phyloP scores from a whole-genome alignment of 2,888 invertebrate species.

The Dynastes grantii region DNA sequence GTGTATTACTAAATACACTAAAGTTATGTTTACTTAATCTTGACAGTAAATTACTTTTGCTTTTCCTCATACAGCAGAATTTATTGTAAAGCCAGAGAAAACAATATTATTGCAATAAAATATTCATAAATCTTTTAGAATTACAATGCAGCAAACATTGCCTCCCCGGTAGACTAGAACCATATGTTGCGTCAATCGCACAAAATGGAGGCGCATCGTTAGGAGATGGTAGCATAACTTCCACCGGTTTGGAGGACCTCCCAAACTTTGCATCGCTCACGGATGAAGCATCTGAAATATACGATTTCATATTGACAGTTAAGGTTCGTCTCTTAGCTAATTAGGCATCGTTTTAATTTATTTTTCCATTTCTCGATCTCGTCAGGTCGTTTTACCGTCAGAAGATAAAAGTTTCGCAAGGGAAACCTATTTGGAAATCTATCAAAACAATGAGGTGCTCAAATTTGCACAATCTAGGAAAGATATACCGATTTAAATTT shows the following conservation, averaged over 20 bases:
- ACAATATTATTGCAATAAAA: no score
- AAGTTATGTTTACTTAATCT: no score
- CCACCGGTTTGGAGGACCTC: background rate
- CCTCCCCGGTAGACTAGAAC: slow-evolving; percentile 45
- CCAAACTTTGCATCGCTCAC: slow-evolving; percentile 11
- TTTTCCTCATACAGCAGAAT: background rate
- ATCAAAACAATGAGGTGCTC: slow-evolving; percentile 38
- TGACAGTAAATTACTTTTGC: background rate
- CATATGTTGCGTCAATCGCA: slow-evolving; percentile 37
- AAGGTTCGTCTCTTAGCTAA: slow-evolving; percentile 24
- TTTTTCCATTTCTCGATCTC: background rate
- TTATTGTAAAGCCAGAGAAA: no score
- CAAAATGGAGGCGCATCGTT: background rate
- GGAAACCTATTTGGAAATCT: slow-evolving; percentile 47
- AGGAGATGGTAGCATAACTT: no score
- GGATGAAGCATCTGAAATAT: slow-evolving; percentile 31
- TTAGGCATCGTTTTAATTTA: no score
- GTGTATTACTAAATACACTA: no score
- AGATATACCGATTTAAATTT: slow-evolving; percentile 42
- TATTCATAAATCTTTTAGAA: slow-evolving; percentile 7
- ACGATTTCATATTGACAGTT: slow-evolving; percentile 47
- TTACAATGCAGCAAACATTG: slow-evolving; percentile 47
- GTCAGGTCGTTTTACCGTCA: slow-evolving; percentile 46
- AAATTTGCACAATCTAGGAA: slow-evolving; percentile 40
- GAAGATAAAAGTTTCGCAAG: slow-evolving; percentile 41